These are phyloP conservation scores for Caenorhabditis sulstoni DNA, from an alignment of 2,888 invertebrate species.

Conservation along the genomic window DNA sequence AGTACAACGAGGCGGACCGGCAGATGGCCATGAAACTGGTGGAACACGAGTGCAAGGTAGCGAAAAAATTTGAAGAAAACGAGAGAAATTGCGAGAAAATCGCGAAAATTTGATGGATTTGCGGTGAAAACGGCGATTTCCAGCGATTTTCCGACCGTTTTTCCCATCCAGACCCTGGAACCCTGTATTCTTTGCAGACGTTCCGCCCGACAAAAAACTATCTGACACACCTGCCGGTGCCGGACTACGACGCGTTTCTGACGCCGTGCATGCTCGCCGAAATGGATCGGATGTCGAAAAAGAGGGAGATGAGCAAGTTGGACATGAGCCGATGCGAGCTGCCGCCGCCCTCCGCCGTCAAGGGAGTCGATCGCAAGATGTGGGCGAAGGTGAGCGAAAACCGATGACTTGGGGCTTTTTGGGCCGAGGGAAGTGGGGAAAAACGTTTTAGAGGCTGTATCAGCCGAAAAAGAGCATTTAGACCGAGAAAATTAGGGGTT, in stretches of 20 bases:
- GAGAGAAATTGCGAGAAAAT: too few relatives aligned
- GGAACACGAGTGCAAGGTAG: conserved; percentile 96
- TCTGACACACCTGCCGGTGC: conserved; percentile 88
- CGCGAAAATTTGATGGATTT: too few relatives aligned
- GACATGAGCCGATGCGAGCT: conserved; percentile 78
- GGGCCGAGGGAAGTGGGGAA: too few relatives aligned
- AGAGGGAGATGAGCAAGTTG: conserved; percentile 76
- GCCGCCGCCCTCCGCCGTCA: conserved; percentile 73
- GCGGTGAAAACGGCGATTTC: too few relatives aligned
- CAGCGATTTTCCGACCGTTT: too few relatives aligned
- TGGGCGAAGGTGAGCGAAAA: conserved; percentile 71
- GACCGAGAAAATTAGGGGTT: too few relatives aligned
- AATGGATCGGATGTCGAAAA: conserved; percentile 71
- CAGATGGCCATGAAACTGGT: conserved; percentile 92
- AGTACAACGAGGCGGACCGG: conserved; percentile 75
- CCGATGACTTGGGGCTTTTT: too few relatives aligned
- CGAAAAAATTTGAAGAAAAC: not conserved
- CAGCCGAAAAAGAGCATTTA: not conserved
- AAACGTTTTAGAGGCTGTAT: too few relatives aligned
- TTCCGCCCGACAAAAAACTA: conserved; percentile 99
- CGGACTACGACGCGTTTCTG: conserved; percentile 88
- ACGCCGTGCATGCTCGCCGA: conserved; percentile 71
- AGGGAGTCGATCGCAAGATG: conserved; percentile 70
- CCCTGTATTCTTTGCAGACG: conserved; percentile 43
- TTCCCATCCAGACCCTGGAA: too few relatives aligned